Evolutionary conservation across 2,113 vertebrate genomes (phyloP), one percentile per base, ranked within the genome.

Genomic region (Strix uralensis): DNA sequence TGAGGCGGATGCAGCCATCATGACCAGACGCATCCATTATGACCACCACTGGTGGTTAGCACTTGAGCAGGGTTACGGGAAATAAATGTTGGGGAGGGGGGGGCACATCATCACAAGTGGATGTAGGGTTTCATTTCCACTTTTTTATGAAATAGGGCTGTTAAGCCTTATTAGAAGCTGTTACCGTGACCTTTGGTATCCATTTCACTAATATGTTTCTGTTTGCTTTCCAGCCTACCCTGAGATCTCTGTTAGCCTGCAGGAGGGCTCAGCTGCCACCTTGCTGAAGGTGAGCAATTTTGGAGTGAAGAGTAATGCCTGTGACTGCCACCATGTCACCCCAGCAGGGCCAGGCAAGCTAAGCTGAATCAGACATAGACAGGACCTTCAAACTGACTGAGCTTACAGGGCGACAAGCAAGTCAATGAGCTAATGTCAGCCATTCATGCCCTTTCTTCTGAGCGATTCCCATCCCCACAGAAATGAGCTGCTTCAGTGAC

Each of bases 161-260:
- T 54, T 70, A 57, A 59, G 52, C 21, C 15, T 71, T 61, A 20
- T 51, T 83, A 58, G 63, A 47, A 84, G 30, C 72, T 78, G 22
- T 36, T 91, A 36, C 58, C 42, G 51, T 54, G 80, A 74, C 86
- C 65, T 91, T 63, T 4, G 0, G 30, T 80, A 49, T 42, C 44
- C 62, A 57, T 87, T 91, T 84, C 57, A 49, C 47, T 73, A 49
- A 90, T 9, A 63, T 9, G 3, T 59, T 78, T 93, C 51, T 94
- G 44, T 97, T 97, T 98, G 66, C 81, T 83, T 96, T 97, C 82
- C 97, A 98, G 97, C 96, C 88, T 96, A 97, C 61, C 97, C 97
- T 5, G 87, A 98, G 97, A 97, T 96, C 62, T 90, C 86, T 25
- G 12, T 90, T 38, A 91, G 71, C 32, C 34, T 95, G 75, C 92